Evolutionary conservation across 2,113 vertebrate species (phyloP), one percentile per base, ranked within the genome.

Genomic region (Sander vitreus): DNA sequence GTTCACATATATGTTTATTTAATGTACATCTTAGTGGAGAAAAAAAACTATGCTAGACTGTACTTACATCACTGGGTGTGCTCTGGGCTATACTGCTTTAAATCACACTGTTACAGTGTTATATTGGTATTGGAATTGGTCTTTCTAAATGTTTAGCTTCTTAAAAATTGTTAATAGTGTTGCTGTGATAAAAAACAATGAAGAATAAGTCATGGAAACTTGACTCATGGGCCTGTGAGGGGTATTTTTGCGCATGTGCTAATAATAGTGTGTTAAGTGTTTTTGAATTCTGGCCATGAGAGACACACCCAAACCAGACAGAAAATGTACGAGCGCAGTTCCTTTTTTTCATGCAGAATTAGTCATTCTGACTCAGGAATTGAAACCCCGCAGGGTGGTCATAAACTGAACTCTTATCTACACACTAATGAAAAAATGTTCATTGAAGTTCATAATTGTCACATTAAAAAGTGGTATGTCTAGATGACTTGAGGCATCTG

Each of bases 201-300:
- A 3, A 69, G 76, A 73, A 51, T 18, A 72, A 62, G 75, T 76
- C 62, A 88, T 88, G 85, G 91, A 92, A 92, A 92, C 63, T 68
- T 75, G 59, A 63, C 83, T 75, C 54, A 54, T 76, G 80, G 33
- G 62, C 25, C 68, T 73, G 70, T 83, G 75, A 73, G 55, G 75
- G 67, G 55, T 81, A 84, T 90, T 90, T 90, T 83, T 78, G 78
- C 69, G 74, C 69, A n/a, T 76, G 85, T 74, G 81, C 94, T 95
- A 95, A 93, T 91, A 94, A 95, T 95, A 95, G 93, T 6, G 59
- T 64, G 81, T 67, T 86, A 90, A 93, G 76, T 91, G 85, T 87
- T 89, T 88, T 91, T 88, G 85, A 83, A 55, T 76, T 73, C 76
- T 76, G 75, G 89, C 84, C 81, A 85, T 81, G 80, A 36, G 75